These are phyloP conservation scores for Astropecten irregularis DNA, from an alignment of 53 echinoderm and acorn worm genomes.

Conservation along the genomic window DNA sequence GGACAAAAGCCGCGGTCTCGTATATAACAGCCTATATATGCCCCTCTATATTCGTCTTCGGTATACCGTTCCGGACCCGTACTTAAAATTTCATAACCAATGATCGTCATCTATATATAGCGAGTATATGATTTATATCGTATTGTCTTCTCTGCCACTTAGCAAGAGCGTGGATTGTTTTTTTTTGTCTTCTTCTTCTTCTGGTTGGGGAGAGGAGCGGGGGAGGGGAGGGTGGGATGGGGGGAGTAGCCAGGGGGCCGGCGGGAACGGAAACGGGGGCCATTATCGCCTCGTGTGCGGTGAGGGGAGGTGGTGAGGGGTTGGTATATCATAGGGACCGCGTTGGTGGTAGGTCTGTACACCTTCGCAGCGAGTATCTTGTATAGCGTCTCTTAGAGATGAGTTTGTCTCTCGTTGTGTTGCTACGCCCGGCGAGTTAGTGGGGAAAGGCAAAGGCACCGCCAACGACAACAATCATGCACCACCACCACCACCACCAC, in stretches of 20 bases:
- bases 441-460: too few species aligned
- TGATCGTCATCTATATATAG: conserved; percentile 42
- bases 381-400: too few species aligned
- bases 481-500: too few species aligned
- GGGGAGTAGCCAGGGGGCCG: conserved; percentile 24
- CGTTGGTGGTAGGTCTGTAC: too few species aligned
- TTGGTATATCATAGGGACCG: too few species aligned
- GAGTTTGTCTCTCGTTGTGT: too few species aligned
- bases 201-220: background rate
- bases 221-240: background rate
- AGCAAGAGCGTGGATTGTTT: too few species aligned
- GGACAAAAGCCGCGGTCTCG: background rate
- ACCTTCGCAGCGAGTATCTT: too few species aligned
- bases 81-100: conserved; percentile 59
- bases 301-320: background rate
- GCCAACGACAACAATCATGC: too few species aligned
- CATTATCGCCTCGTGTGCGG: conserved; percentile 44
- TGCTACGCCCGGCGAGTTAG: too few species aligned
- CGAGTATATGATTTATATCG: conserved; percentile 42
- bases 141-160: conserved; percentile 52
- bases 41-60: background rate
- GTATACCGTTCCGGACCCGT: background rate
- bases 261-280: conserved; percentile 28
- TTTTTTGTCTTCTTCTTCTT: too few species aligned
- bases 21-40: background rate